Conservation (phyloP, 2,888 invertebrate genomes). For the Xanthia icteritia region DNA sequence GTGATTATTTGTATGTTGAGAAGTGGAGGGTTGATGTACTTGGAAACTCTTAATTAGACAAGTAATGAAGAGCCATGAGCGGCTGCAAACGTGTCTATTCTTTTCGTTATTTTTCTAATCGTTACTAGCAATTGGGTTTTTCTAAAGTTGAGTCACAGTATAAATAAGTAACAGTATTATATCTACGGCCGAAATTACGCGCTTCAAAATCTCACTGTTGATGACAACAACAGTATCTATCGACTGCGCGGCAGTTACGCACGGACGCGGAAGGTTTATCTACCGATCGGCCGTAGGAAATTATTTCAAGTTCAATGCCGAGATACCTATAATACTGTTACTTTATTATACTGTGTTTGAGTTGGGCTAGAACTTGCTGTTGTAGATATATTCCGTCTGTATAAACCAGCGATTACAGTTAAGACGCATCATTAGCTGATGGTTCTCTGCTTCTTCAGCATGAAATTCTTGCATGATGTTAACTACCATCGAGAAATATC, state of each 20-base stretch:
- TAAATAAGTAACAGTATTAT: no score
- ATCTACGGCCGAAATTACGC: no score
- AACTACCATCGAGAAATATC: neutral
- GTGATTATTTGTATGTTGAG: conserved; percentile 29
- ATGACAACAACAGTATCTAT: no score
- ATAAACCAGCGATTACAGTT: neutral
- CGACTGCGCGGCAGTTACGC: no score
- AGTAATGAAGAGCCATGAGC: neutral
- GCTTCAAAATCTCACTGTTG: no score
- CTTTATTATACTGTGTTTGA: neutral
- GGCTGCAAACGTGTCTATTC: no score
- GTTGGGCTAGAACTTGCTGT: neutral
- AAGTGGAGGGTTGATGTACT: conserved; percentile 4
- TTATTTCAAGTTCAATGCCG: no score
- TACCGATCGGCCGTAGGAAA: no score
- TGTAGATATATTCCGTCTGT: neutral
- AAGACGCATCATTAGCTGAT: neutral
- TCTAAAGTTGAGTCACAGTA: neutral
- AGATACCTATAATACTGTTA: no score
- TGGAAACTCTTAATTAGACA: neutral
- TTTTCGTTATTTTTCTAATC: neutral
- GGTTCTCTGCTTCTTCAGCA: neutral
- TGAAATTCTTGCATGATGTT: neutral
- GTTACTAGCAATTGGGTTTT: neutral
- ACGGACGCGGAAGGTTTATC: no score